phyloP scores from a whole-genome alignment of 2,888 invertebrate species.

The Mythimna albipuncta region DNA sequence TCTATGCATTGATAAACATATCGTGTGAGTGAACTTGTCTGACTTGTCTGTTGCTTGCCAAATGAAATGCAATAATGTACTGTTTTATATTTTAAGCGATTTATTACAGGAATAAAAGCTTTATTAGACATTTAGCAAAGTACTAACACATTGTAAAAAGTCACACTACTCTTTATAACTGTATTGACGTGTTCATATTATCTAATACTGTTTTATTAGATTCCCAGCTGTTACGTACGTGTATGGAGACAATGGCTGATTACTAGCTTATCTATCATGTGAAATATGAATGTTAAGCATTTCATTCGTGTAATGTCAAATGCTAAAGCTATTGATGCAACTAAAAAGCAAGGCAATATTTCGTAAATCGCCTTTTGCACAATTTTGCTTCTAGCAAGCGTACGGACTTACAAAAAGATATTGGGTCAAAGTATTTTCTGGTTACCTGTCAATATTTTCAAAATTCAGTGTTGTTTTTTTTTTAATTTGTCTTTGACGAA shows the following conservation, averaged over 20 bases:
- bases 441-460: too few species aligned
- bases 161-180: neutral
- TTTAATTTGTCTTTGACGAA: neutral
- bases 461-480: neutral
- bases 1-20: conserved; percentile 18
- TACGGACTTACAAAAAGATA: neutral
- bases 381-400: too few species aligned
- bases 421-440: too few species aligned
- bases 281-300: neutral
- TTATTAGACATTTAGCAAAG: neutral
- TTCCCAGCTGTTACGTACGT: neutral
- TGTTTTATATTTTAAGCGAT: conserved; percentile 22
- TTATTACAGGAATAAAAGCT: conserved; percentile 11
- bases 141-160: neutral
- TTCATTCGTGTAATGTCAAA: neutral
- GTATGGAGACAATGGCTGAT: conserved; percentile 18
- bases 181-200: neutral
- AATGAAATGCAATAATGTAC: conserved; percentile 15
- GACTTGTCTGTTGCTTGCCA: conserved; percentile 29
- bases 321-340: neutral
- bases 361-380: too few species aligned
- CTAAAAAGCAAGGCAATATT: too few species aligned
- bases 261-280: conserved; percentile 5
- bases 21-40: conserved; percentile 28
- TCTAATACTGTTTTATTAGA: neutral